These are phyloP conservation scores for Hexactinellida sp. DNA, from an alignment of 37 sponge, comb jelly and placozoan genomes.

Conservation along the genomic window DNA sequence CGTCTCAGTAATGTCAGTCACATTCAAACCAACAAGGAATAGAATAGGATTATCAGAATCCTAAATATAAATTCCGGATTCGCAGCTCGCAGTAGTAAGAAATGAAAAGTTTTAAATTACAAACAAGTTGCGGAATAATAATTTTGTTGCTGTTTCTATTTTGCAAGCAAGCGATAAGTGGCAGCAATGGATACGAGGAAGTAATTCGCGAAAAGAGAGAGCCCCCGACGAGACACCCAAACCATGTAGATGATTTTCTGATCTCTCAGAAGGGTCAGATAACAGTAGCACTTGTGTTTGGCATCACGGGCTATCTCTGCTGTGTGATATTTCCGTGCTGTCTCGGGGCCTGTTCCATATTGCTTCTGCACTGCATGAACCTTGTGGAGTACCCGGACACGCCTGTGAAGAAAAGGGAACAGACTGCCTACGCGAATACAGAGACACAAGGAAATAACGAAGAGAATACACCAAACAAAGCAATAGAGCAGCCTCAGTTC, in stretches of 20 bases:
- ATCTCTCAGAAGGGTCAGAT: neutral
- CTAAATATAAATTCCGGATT: no score
- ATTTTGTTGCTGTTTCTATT: no score
- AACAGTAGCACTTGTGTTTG: neutral
- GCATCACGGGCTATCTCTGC: neutral
- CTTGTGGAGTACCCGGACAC: neutral
- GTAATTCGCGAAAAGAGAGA: neutral
- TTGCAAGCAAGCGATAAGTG: no score
- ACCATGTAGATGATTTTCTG: neutral
- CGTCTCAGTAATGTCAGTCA: no score
- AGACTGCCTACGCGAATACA: neutral
- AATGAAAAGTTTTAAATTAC: no score
- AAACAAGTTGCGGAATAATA: no score
- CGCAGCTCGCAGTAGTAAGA: no score
- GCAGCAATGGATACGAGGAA: neutral
- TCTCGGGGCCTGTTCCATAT: neutral
- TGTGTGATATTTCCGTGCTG: neutral
- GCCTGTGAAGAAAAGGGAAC: neutral
- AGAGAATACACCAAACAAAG: no score
- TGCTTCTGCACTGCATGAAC: neutral
- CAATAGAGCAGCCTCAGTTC: no score
- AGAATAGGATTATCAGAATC: no score
- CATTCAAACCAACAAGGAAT: no score
- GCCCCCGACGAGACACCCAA: neutral
- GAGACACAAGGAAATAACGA: neutral